These are phyloP conservation scores for Drosophila subobscura DNA, from an alignment of 1,140 invertebrate species.

Conservation along the genomic window DNA sequence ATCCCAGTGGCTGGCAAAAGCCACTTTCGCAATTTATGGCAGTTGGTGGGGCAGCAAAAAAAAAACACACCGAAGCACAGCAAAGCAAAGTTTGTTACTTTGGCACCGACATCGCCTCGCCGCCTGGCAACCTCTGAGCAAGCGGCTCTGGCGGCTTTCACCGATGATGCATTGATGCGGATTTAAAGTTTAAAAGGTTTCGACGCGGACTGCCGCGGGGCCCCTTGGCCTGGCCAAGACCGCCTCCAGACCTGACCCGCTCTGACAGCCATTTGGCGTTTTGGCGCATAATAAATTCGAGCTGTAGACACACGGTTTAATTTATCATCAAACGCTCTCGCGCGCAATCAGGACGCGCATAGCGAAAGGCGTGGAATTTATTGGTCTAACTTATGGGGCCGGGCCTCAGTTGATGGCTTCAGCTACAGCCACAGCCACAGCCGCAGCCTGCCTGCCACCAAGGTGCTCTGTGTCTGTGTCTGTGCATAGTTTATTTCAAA, in stretches of 20 bases:
- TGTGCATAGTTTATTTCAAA: slow-evolving; percentile 57
- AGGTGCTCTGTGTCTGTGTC: slow-evolving; percentile 33
- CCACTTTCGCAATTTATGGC: slow-evolving; percentile 76
- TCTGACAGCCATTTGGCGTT: slow-evolving; percentile 79
- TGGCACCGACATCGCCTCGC: slow-evolving; percentile 40
- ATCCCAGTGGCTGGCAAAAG: slow-evolving; percentile 56
- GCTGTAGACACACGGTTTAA: slow-evolving; percentile 76
- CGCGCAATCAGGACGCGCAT: slow-evolving; percentile 60
- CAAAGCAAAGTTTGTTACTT: slow-evolving; percentile 71
- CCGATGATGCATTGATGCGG: slow-evolving; percentile 79
- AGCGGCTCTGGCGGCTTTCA: slow-evolving; percentile 40
- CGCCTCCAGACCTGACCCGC: slow-evolving; percentile 27
- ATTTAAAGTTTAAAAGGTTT: slow-evolving; percentile 82
- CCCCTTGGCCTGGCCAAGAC: slow-evolving; percentile 18
- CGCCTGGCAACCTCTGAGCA: not conserved
- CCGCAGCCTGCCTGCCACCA: slow-evolving; percentile 6
- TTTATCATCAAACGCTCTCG: slow-evolving; percentile 74
- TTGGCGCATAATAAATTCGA: slow-evolving; percentile 81
- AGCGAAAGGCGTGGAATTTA: slow-evolving; percentile 68
- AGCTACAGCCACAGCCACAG: too few species aligned
- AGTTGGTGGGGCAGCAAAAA: slow-evolving; percentile 4
- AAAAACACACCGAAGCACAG: slow-evolving; percentile 22
- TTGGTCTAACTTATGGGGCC: slow-evolving; percentile 63
- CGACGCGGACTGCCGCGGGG: slow-evolving; percentile 46
- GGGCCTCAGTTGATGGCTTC: slow-evolving; percentile 27